These are phyloP conservation scores for Pelodiscus sinensis DNA, from an alignment of 2,113 vertebrate species.

Conservation along the genomic window DNA sequence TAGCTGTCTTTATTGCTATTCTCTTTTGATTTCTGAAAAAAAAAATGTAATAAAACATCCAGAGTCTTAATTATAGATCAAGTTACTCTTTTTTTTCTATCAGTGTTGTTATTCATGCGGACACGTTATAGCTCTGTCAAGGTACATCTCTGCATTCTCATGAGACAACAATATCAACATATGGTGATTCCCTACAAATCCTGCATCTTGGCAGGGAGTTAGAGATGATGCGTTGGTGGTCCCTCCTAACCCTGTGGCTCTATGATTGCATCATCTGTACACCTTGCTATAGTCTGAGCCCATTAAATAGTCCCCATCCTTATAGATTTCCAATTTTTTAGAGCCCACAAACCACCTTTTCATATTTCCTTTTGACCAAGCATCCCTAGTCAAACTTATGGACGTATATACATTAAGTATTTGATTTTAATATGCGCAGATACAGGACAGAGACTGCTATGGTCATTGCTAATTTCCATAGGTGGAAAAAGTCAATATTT, in stretches of 20 bases:
- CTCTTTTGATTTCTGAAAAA: background rate
- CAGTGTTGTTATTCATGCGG: background rate
- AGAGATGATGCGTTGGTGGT: too few relatives aligned
- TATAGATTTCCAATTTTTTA: background rate
- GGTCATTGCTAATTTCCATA: background rate
- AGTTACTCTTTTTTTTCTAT: background rate
- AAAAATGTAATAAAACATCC: background rate
- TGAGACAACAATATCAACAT: background rate
- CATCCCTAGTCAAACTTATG: background rate
- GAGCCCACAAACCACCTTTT: background rate
- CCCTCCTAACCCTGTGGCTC: too few relatives aligned
- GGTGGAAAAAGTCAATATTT: background rate
- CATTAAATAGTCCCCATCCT: background rate
- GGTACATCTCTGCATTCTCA: background rate
- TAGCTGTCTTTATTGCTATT: background rate
- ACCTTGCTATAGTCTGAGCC: background rate
- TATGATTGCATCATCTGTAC: background rate
- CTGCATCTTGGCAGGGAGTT: background rate
- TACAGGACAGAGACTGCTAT: background rate
- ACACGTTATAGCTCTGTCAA: background rate
- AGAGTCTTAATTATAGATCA: background rate
- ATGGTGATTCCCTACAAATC: background rate
- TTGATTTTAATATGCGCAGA: background rate
- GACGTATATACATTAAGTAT: background rate
- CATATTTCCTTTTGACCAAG: background rate